Evolutionary conservation across 2,797 vertebrate species (phyloP), one percentile per base, ranked within the genome.

Genomic region (Rhyacichthys aspro): DNA sequence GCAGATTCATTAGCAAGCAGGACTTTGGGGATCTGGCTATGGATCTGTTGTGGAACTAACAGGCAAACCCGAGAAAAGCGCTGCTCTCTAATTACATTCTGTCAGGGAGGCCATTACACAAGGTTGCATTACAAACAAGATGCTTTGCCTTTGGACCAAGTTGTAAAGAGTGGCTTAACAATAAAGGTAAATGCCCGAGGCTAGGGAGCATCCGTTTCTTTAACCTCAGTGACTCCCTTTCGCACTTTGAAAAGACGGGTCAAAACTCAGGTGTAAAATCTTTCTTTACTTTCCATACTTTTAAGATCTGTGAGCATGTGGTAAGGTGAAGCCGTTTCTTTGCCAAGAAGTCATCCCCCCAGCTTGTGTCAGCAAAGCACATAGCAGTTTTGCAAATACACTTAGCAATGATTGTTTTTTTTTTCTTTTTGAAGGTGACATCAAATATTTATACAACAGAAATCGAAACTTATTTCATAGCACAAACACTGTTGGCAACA

Each of bases 11-110:
- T 91, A 86, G 64, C 17, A 46, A 78, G 78, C 72, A 70, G 74
- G 82, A 86, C 88, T 84, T 81, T 55, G 60, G 85, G 81, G 86
- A 88, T 79, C 72, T 75, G 70, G 59, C 82, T 86, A 89, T 90
- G 82, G 87, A 90, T 90, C 77, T 71, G 79, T 74, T 50, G 64
- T 72, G 64, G 69, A 88, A 63, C 69, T 70, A 84, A 76, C 72
- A 73, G 79, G 64, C 81, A 59, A 86, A 73, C 68, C 70, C 54
- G 55, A 79, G 81, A 78, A 88, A 84, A 88, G 84, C 69, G 52
- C 83, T 44, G 76, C 71, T 70, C 73, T 86, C 82, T 93, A 92
- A 93, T 90, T 90, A 91, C 82, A 78, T 91, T 85, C 85, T 85
- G 86, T 86, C 82, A 83, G 80, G 69, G 77, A 74, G 84, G 67